phyloP scores from a whole-genome alignment of 2,797 vertebrate genomes.

The Clamator glandarius region DNA sequence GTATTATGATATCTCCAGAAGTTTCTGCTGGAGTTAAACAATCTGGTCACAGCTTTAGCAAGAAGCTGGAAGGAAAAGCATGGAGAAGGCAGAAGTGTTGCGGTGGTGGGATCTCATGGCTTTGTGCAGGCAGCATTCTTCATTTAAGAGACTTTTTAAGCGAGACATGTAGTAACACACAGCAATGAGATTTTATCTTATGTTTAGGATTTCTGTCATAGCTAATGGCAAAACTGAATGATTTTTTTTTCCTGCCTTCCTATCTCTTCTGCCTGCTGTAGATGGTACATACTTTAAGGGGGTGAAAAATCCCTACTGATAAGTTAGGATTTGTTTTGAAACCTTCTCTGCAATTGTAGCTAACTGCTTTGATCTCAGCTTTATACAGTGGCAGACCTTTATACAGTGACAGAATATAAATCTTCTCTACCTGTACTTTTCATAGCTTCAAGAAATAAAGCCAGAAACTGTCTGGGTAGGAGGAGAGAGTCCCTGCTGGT shows the following conservation, averaged over 20 bases:
- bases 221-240: background rate
- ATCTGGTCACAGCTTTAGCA: background rate
- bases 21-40: background rate
- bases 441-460: background rate
- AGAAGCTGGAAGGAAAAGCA: background rate
- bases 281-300: background rate
- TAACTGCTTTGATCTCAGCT: slow-evolving; percentile 42
- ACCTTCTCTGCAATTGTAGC: background rate
- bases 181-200: background rate
- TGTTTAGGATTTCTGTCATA: background rate
- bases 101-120: background rate
- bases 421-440: slow-evolving; percentile 9
- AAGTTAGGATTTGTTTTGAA: slow-evolving; percentile 32
- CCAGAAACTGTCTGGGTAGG: background rate
- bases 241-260: background rate
- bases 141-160: background rate
- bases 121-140: background rate
- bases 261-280: background rate
- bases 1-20: background rate
- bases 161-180: background rate
- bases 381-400: slow-evolving; percentile 58
- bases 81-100: background rate
- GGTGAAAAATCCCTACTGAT: slow-evolving; percentile 26
- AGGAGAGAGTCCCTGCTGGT: background rate
- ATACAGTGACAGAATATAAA: background rate